A percentile compares a stretch with the other conserved stretches of the same genome.
phyloP scores from a whole-genome alignment of 1,140 invertebrate species.

The Drosophila ercepeae region DNA sequence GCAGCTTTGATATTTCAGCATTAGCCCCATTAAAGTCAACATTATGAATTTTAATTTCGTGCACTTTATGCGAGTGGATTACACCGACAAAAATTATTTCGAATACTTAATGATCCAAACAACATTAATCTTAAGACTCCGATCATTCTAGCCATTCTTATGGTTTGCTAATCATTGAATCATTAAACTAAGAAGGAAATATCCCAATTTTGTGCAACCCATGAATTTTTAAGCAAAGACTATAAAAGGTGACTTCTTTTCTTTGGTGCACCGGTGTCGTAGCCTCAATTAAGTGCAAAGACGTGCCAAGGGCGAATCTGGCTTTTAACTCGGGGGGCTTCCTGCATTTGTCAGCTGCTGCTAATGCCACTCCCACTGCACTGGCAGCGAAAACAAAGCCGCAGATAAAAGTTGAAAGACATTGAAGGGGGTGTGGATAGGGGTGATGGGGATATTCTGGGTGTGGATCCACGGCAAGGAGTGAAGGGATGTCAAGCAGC shows the following conservation, averaged over 20 bases:
- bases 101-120: not conserved
- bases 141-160: too few relatives aligned
- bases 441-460: not conserved
- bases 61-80: conserved; percentile 37
- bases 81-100: conserved; percentile 4
- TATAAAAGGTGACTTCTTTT: not conserved
- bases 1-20: conserved; percentile 70
- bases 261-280: conserved; percentile 16
- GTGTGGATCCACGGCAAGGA: not conserved
- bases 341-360: conserved; percentile 43
- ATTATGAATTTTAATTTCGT: conserved; percentile 72
- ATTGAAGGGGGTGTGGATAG: not conserved
- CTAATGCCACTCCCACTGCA: conserved; percentile 41
- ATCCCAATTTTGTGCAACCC: too few relatives aligned
- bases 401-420: conserved; percentile 40
- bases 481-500: conserved; percentile 30
- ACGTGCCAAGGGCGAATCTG: conserved; percentile 28
- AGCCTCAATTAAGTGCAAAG: conserved; percentile 44
- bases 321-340: conserved; percentile 26
- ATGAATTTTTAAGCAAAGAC: too few relatives aligned
- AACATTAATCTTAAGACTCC: too few relatives aligned
- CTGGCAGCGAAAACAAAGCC: conserved; percentile 54
- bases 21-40: conserved; percentile 68
- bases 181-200: too few relatives aligned
- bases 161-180: too few relatives aligned